These are phyloP conservation scores for Apostichopus leukothele DNA, from an alignment of 53 echinoderm and acorn worm genomes.

Conservation along the genomic window DNA sequence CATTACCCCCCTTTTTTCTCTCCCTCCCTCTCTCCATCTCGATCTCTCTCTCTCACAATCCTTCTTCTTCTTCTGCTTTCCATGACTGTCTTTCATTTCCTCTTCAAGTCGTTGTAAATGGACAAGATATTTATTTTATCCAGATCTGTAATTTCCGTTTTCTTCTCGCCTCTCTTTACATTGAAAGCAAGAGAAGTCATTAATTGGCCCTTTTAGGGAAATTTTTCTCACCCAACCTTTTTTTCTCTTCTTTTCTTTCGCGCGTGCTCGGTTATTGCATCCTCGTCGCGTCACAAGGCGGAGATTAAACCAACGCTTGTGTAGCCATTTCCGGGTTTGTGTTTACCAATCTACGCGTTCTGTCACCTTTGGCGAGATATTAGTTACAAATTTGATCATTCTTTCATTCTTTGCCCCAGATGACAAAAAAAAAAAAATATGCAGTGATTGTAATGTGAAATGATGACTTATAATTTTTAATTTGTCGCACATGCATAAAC, in stretches of 20 bases:
- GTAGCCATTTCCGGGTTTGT: constrained; percentile 20
- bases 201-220: constrained; percentile 50
- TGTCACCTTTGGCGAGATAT: constrained; percentile 49
- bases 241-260: neutral
- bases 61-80: neutral
- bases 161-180: constrained; percentile 35
- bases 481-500: too few relatives aligned
- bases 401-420: too few relatives aligned
- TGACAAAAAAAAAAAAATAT: too few relatives aligned
- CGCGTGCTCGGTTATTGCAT: constrained; percentile 34
- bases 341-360: constrained; percentile 42
- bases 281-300: constrained; percentile 1
- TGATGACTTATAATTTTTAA: too few relatives aligned
- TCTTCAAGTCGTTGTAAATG: constrained; percentile 35
- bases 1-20: neutral
- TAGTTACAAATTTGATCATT: constrained; percentile 48
- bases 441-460: too few relatives aligned
- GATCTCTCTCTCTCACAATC: neutral
- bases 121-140: constrained; percentile 45
- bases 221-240: neutral
- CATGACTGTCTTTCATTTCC: constrained; percentile 45
- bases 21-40: neutral
- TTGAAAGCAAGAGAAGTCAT: constrained; percentile 52
- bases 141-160: constrained; percentile 47
- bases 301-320: constrained; percentile 38